phyloP scores from a whole-genome alignment of 64 coral and sea anemone species.

The Montipora efflorescens region DNA sequence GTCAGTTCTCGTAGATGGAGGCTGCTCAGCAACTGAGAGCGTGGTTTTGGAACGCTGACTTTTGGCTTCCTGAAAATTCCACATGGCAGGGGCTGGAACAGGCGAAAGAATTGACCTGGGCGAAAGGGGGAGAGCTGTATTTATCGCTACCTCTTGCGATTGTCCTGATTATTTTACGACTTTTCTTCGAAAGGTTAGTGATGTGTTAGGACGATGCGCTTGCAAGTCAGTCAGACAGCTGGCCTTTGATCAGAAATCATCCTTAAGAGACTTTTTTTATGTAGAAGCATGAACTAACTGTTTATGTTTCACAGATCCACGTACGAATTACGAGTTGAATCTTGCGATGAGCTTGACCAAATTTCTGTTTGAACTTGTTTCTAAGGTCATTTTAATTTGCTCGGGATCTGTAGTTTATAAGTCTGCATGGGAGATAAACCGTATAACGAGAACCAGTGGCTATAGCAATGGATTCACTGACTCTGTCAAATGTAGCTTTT shows the following conservation, averaged over 20 bases:
- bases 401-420: not conserved
- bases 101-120: conserved; percentile 55
- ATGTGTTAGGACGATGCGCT: not conserved
- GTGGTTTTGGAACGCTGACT: conserved; percentile 74
- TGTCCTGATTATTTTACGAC: conserved; percentile 64
- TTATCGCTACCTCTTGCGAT: conserved; percentile 70
- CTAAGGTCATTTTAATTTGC: not conserved
- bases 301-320: no score
- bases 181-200: conserved; percentile 83
- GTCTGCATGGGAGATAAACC: no score
- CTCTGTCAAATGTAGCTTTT: not conserved
- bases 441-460: no score
- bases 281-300: not conserved
- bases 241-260: not conserved
- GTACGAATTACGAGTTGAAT: no score
- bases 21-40: conserved; percentile 16
- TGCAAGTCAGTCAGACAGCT: not conserved
- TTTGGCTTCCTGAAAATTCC: conserved; percentile 72
- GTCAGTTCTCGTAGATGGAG: not conserved
- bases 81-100: conserved; percentile 56
- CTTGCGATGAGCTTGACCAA: no score
- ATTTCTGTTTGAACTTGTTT: no score
- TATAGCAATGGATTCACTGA: not conserved
- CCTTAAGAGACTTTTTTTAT: not conserved
- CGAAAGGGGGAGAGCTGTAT: conserved; percentile 66